Conservation (phyloP, 2,113 vertebrate species). For the Pygoscelis adeliae region DNA sequence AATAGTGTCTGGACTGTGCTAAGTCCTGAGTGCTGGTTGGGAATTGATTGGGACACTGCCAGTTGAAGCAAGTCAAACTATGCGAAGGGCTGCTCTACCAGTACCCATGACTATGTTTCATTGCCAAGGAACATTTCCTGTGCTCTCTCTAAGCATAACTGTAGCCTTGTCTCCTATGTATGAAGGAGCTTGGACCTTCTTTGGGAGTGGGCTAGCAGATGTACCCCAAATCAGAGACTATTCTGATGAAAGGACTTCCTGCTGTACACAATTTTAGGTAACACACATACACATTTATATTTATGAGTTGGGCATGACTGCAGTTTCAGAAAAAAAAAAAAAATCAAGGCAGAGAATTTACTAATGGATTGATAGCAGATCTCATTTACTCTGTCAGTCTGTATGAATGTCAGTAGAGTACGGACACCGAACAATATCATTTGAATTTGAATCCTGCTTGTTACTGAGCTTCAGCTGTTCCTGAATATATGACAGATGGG, state of each 20-base stretch:
- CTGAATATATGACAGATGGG: not conserved
- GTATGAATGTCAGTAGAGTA: not conserved
- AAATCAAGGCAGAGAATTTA: not conserved
- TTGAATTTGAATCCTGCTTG: slow-evolving; percentile 14
- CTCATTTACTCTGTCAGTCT: not conserved
- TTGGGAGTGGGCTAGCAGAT: not conserved
- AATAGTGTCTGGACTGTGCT: not conserved
- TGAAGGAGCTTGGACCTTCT: not conserved
- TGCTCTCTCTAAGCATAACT: not conserved
- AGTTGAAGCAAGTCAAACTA: not conserved
- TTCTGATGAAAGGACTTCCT: not conserved
- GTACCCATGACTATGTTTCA: not conserved
- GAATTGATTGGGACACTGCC: not conserved
- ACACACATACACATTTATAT: not conserved
- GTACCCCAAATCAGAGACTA: not conserved
- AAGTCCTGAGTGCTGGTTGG: not conserved
- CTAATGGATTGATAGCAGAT: not conserved
- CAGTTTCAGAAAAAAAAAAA: not conserved
- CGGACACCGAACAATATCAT: not conserved
- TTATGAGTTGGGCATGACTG: not conserved
- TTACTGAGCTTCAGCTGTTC: slow-evolving; percentile 3
- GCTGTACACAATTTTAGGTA: not conserved
- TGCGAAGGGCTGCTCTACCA: not conserved
- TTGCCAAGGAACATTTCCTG: not conserved
- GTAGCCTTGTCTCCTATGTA: not conserved